Percentiles rank a stretch among this genome's conserved stretches.
Evolutionary conservation across 2,888 invertebrate genomes (phyloP).

Genomic region (Heliothis peltigera): DNA sequence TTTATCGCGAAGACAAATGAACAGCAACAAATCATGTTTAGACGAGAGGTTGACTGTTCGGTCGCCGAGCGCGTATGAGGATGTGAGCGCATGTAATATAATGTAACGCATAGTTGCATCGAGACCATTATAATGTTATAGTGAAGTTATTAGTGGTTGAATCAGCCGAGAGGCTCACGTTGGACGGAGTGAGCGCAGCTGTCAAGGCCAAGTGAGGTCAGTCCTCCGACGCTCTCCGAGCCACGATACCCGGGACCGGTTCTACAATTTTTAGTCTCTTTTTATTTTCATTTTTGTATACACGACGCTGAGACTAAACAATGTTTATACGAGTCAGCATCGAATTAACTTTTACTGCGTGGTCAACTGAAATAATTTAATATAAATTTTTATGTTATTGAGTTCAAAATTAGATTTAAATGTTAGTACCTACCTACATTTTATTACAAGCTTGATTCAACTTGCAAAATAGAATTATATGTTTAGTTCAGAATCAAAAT

Average conservation of each 20-base stretch:
- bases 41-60: slow-evolving; percentile 69
- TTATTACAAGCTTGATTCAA: slow-evolving; percentile 19
- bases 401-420: slow-evolving; percentile 53
- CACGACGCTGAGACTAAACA: slow-evolving; percentile 89
- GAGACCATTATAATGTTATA: slow-evolving; percentile 84
- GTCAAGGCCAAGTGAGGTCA: slow-evolving; percentile 90
- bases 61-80: slow-evolving; percentile 59
- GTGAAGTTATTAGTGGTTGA: slow-evolving; percentile 88
- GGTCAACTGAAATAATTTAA: slow-evolving; percentile 76
- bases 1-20: slow-evolving; percentile 73
- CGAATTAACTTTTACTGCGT: slow-evolving; percentile 87
- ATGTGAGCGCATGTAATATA: slow-evolving; percentile 68
- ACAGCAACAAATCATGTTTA: slow-evolving; percentile 81
- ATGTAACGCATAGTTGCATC: slow-evolving; percentile 84
- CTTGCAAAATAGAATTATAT: slow-evolving; percentile 23
- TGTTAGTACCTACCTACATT: slow-evolving; percentile 14
- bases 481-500: neutral
- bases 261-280: slow-evolving; percentile 89
- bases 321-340: slow-evolving; percentile 87
- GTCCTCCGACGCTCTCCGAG: slow-evolving; percentile 88
- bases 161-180: slow-evolving; percentile 82
- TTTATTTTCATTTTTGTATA: slow-evolving; percentile 90
- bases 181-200: slow-evolving; percentile 85
- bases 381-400: slow-evolving; percentile 62
- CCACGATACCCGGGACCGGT: slow-evolving; percentile 87